Base-by-base conservation (phyloP, 2,888 invertebrate species). In the Agrotis clavis region DNA sequence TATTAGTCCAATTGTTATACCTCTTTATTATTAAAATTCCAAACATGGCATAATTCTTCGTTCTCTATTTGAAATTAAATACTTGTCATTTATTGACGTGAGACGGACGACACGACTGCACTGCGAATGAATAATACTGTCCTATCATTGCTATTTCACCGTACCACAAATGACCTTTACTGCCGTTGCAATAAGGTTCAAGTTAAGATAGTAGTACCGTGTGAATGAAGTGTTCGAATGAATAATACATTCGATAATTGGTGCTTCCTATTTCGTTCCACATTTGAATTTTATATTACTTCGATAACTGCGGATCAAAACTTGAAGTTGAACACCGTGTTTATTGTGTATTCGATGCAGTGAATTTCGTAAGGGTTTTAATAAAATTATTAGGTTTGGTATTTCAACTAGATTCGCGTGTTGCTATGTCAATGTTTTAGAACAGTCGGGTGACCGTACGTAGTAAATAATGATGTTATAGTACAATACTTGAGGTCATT, bases 171-270 rank as follows among this genome's bases (percentile, higher is more conserved):
- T 57, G 57, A 35, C 30, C 35, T 35, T 35, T 57, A 35, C 35
- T 13, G 0, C 0, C 6, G 3, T 35, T 13, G 0, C 1, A 1
- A 35, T 57, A 57, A 35, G 35, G 35, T 35, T 35, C 13, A 35
- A 35, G 11, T n/a, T n/a, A n/a, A 30, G 57, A 35, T 35, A n/a
- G n/a, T 25, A 57, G 2, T 35, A 14, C 13, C 2, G n/a, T 35
- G 2, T 14, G 57, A 57, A 35, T 35, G n/a, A 13, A 35, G 6
- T 57, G 30, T 68, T 25, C 41, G 71, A 74, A 79, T 82, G 83
- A 82, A 84, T 77, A 74, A 71, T 81, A 68, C 67, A 84, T 78
- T 41, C 63, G 60, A 81, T 82, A 82, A 82, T 82, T 79, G 84
- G 50, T 60, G 69, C 66, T 83, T 77, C 82, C 83, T 75, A 82